Conservation (phyloP, 2,888 invertebrate genomes). For the Panzeria rudis region DNA sequence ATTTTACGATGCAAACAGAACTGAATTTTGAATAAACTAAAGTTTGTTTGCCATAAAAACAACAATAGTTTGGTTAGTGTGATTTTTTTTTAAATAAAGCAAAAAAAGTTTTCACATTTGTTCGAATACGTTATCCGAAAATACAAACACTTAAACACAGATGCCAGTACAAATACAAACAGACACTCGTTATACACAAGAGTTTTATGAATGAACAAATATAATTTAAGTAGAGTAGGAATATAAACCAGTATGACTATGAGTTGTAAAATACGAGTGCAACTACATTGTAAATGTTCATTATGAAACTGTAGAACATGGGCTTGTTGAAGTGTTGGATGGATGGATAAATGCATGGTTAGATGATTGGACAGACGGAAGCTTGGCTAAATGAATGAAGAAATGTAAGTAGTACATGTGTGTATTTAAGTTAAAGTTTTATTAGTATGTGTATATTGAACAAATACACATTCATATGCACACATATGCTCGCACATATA, state of each 20-base stretch:
- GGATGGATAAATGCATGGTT: slow-evolving; percentile 3
- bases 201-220: slow-evolving; percentile 62
- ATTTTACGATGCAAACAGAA: slow-evolving; percentile 11
- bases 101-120: slow-evolving; percentile 30
- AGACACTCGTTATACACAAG: slow-evolving; percentile 30
- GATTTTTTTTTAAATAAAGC: not conserved
- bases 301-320: slow-evolving; percentile 24
- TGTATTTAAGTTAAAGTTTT: slow-evolving; percentile 35
- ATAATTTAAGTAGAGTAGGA: slow-evolving; percentile 61
- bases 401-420: slow-evolving; percentile 1
- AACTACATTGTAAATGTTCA: slow-evolving; percentile 59
- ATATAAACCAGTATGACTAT: slow-evolving; percentile 3
- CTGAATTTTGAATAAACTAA: slow-evolving; percentile 22
- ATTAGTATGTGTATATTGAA: slow-evolving; percentile 21
- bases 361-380: slow-evolving; percentile 1
- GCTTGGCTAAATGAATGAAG: slow-evolving; percentile 37
- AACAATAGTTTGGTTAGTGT: slow-evolving; percentile 13
- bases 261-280: slow-evolving; percentile 10
- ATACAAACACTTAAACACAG: slow-evolving; percentile 11
- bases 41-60: slow-evolving; percentile 1
- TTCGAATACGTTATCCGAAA: slow-evolving; percentile 24
- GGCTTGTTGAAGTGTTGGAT: slow-evolving; percentile 13
- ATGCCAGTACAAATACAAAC: slow-evolving; percentile 36
- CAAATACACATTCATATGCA: not conserved
- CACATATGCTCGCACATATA: not conserved